These are phyloP conservation scores for Ciconia stormi DNA, from an alignment of 2,113 vertebrate genomes.

Conservation along the genomic window DNA sequence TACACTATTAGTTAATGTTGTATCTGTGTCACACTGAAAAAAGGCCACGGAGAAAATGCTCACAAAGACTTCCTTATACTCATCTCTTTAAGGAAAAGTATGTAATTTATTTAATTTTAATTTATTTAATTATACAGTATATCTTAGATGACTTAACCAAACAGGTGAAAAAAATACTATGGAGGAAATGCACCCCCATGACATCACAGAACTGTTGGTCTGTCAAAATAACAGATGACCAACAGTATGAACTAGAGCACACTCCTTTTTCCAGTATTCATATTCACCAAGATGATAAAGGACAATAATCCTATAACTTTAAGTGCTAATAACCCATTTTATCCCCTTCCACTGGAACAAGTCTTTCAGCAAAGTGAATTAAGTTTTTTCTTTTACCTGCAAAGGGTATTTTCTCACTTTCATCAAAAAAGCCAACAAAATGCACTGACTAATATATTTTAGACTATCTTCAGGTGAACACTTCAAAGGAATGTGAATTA, in stretches of 20 bases:
- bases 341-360: background rate
- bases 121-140: background rate
- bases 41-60: background rate
- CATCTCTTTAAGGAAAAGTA: background rate
- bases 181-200: background rate
- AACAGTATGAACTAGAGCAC: background rate
- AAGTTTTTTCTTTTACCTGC: background rate
- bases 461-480: background rate
- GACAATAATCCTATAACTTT: background rate
- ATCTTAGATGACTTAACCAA: background rate
- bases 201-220: background rate
- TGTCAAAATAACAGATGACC: background rate
- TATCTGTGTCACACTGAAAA: background rate
- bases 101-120: background rate
- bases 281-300: background rate
- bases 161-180: background rate
- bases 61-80: background rate
- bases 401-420: background rate
- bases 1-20: background rate
- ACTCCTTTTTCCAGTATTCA: background rate
- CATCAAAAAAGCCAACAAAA: background rate
- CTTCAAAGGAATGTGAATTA: background rate
- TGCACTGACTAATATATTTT: background rate
- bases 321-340: background rate
- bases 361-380: background rate